phyloP scores from a whole-genome alignment of 1,140 invertebrate species.

The Scaptodrosophila lebanonensis region DNA sequence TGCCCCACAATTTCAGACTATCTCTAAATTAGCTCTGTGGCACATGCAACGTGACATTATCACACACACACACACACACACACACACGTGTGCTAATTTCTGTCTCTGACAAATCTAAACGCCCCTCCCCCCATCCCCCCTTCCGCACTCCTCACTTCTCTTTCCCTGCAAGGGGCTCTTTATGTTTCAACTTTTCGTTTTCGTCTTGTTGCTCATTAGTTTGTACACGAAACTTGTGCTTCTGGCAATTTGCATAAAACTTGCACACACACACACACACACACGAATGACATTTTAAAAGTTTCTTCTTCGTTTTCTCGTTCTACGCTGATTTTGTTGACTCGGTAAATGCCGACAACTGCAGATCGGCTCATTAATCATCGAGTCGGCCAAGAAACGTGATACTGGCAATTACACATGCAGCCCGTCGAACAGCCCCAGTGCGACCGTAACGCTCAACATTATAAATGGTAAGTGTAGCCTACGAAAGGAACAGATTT shows the following conservation, averaged over 20 bases:
- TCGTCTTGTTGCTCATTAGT: no score
- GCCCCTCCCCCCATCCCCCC: neutral
- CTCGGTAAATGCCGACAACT: slow-evolving; percentile 5
- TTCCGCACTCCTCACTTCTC: slow-evolving; percentile 27
- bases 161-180: slow-evolving; percentile 18
- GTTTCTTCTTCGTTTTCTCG: slow-evolving; percentile 14
- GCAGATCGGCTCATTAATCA: slow-evolving; percentile 77
- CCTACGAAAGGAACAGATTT: no score
- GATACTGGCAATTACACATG: slow-evolving; percentile 77
- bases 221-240: no score
- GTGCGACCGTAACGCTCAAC: slow-evolving; percentile 76
- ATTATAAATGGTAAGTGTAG: slow-evolving; percentile 76
- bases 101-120: slow-evolving; percentile 31
- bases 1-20: slow-evolving; percentile 11
- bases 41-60: slow-evolving; percentile 14
- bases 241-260: no score
- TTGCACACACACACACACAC: no score
- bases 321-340: no score
- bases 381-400: slow-evolving; percentile 76
- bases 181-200: slow-evolving; percentile 4
- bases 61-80: slow-evolving; percentile 45
- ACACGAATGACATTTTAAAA: no score
- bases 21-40: slow-evolving; percentile 8
- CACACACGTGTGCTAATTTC: slow-evolving; percentile 37
- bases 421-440: slow-evolving; percentile 76